A percentile compares a stretch with the other conserved stretches of the same genome.
Evolutionary conservation across 2,113 vertebrate genomes (phyloP).

Genomic region (Sapayoa aenigma): DNA sequence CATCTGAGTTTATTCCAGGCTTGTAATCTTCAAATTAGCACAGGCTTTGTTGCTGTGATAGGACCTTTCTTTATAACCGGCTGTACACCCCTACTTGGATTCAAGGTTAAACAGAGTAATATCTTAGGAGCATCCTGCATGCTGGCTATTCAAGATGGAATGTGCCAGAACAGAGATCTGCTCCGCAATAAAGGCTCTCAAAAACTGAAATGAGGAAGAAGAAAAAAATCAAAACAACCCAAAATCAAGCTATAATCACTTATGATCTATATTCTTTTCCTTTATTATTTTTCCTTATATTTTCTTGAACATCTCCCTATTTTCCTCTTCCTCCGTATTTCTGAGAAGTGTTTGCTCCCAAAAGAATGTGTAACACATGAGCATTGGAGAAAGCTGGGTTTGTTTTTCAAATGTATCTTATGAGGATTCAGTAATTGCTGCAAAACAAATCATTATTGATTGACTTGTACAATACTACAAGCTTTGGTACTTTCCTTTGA

Average conservation of each 20-base stretch:
- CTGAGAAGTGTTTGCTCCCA: neutral
- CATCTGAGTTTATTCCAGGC: neutral
- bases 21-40: neutral
- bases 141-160: neutral
- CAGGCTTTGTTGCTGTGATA: neutral
- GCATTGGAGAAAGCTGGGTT: neutral
- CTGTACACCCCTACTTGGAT: neutral
- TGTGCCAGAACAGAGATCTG: neutral
- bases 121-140: neutral
- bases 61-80: neutral
- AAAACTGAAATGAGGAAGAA: neutral
- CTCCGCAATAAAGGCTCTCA: neutral
- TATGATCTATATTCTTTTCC: neutral
- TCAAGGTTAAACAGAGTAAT: neutral
- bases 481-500: neutral
- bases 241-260: neutral
- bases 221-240: neutral
- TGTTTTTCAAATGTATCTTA: neutral
- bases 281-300: neutral
- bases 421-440: neutral
- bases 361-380: neutral
- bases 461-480: neutral
- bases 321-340: neutral
- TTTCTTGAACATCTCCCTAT: neutral
- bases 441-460: constrained; percentile 21